Base-by-base conservation (phyloP, 2,797 vertebrate genomes). In the Anguilla pacifica region DNA sequence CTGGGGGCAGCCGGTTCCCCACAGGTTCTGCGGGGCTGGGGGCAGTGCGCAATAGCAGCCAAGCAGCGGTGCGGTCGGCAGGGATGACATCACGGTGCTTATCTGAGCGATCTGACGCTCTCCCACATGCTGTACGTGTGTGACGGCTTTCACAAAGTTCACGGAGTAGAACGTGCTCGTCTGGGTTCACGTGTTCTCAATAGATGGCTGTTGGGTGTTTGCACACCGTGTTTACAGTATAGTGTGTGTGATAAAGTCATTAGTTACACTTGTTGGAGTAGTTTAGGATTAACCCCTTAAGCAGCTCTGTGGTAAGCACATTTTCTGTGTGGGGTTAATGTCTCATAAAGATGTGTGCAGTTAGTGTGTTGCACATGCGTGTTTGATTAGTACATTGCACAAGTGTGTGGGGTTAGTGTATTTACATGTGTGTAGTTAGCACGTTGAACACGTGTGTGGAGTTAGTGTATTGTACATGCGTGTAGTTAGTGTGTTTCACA, bases 401-500 rank as follows among this genome's bases (percentile, higher is more conserved):
- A 2, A 11, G 43, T 67, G 25, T 64, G 25, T 61, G 53, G 57
- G n/a, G 84, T 85, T 61, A 39, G n/a, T 43, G 5, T 67, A 51
- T 59, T 57, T 72, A n/a, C 59, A 53, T 59, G 74, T 64, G 2
- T 64, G 61, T 64, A 22, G 19, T 22, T 51, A 51, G 3, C 7
- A 7, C 7, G 49, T 51, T 55, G 86, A 91, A 89, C 64, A 17
- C 88, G 70, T 82, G 77, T 79, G 3, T 85, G 86, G 88, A 91
- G 84, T 67, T 77, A 67, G 43, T 51, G 49, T 25, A 31, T 43
- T 57, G 28, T 35, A n/a, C 31, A 1, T 22, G 43, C 7, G 3
- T 51, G 49, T 51, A 51, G 49, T 51, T 31, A 31, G 31, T 51
- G 49, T 51, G 49, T 51, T 51, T 31, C 31, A 31, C 31, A 31